Evolutionary conservation across 2,113 vertebrate genomes (phyloP).

Genomic region (Paramormyrops kingsleyae): DNA sequence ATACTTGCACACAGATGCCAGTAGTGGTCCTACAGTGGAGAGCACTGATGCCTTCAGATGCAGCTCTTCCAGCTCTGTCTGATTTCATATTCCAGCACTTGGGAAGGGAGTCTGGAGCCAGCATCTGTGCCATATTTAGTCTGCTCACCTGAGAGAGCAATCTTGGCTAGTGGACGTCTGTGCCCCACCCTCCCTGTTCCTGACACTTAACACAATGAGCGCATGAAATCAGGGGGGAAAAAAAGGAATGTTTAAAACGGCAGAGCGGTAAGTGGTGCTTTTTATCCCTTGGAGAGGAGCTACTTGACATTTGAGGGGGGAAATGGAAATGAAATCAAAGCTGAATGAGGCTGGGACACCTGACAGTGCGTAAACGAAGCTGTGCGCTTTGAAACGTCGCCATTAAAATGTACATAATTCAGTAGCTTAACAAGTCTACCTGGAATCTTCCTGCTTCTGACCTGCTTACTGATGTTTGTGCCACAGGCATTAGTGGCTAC

Average conservation of each 20-base stretch:
- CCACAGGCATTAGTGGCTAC: not conserved
- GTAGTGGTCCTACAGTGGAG: not conserved
- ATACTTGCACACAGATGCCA: not conserved
- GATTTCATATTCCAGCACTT: not conserved
- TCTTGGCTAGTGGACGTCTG: not conserved
- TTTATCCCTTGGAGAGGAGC: constrained; percentile 5
- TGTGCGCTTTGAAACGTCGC: not conserved
- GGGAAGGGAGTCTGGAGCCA: not conserved
- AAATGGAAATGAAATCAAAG: constrained; percentile 15
- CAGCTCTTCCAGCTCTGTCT: not conserved
- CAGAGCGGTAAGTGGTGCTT: constrained; percentile 9
- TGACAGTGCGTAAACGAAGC: constrained; percentile 15
- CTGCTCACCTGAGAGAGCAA: not conserved
- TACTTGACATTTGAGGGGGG: constrained; percentile 15
- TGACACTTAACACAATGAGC: not conserved
- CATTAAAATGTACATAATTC: constrained; percentile 23
- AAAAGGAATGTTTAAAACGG: not conserved
- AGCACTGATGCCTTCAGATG: not conserved
- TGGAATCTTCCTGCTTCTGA: constrained; percentile 11
- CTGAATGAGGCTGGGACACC: constrained; percentile 8
- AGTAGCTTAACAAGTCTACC: not conserved
- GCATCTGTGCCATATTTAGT: not conserved
- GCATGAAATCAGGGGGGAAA: not conserved
- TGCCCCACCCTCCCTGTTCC: not conserved
- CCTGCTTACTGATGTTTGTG: constrained; percentile 8